Conservation (phyloP, 2,797 vertebrate genomes). For the Crocodylus rhombifer region DNA sequence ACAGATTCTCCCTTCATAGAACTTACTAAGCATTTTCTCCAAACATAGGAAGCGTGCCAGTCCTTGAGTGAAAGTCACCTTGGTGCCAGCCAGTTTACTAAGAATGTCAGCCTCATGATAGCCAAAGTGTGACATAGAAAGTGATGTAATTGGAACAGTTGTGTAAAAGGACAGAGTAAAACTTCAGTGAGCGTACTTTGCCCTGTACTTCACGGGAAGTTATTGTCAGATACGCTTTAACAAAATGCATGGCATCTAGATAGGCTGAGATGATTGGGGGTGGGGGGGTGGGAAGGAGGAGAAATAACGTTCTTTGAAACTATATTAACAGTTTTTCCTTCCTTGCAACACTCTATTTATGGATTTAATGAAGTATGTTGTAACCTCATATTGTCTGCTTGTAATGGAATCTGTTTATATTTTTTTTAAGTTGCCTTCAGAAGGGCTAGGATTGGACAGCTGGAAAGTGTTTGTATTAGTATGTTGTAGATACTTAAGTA, state of each 20-base stretch:
- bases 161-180: background rate
- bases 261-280: background rate
- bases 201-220: background rate
- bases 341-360: background rate
- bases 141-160: background rate
- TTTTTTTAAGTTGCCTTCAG: constrained; percentile 34
- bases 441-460: background rate
- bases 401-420: constrained; percentile 10
- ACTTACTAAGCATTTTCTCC: background rate
- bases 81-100: background rate
- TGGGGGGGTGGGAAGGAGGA: too few relatives aligned
- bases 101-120: fast-evolving
- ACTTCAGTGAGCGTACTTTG: background rate
- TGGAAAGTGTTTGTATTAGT: constrained; percentile 18
- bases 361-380: constrained; percentile 1
- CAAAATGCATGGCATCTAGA: background rate
- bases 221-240: background rate
- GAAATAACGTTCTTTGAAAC: background rate
- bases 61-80: background rate
- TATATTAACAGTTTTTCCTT: background rate
- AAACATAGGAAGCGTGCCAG: background rate
- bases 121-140: background rate
- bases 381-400: background rate
- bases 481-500: constrained; percentile 8
- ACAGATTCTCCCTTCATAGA: background rate